Base-by-base conservation (phyloP, 2,888 invertebrate genomes). In the Lepidochrysops patricia region DNA sequence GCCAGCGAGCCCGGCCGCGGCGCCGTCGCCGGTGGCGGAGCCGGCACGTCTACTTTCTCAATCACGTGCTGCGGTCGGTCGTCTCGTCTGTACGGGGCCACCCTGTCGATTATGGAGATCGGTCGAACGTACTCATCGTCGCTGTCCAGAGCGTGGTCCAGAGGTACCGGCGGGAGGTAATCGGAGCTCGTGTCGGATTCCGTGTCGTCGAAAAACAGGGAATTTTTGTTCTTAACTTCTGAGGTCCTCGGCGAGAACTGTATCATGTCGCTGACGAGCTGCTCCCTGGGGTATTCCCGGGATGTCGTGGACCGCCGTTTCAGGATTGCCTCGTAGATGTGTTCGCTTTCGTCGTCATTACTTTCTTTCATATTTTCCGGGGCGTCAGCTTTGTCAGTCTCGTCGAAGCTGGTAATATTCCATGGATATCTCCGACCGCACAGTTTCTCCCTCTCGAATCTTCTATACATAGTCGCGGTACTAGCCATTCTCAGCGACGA, bases 401-500 rank as follows among this genome's bases (percentile, higher is more conserved):
- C 62, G 5, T 62, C 35, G 13, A 13, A 54, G 43, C 73, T 67
- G 29, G 68, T 68, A 35, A 70, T 69, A 23, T 90, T 90, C 95
- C 95, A 96, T 1, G 95, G 95, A 76, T 95, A 93, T 71, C 90
- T 91, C 54, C 92, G 91, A 0, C 95, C 95, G 58, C 92, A 91
- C 32, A 93, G 72, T 70, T 94, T 93, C 80, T 95, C 95, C 66
- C 94, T 92, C 80, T 95, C 95, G 72, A 95, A 95, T 72, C 95
- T 90, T 78, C 95, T 93, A 72, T 93, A 95, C 25, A 91, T 84
- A 26, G 93, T 91, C 13, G 94, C 94, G 37, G 93, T 92, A 60
- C 92, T 90, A 0, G 95, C 92, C 84, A 95, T 88, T 71, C 94
- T 91, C 26, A 93, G 84, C 34, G 94, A 84, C 1, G 94, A 93